Base-by-base conservation (phyloP, 2,888 invertebrate genomes). In the Tetragonula carbonaria region DNA sequence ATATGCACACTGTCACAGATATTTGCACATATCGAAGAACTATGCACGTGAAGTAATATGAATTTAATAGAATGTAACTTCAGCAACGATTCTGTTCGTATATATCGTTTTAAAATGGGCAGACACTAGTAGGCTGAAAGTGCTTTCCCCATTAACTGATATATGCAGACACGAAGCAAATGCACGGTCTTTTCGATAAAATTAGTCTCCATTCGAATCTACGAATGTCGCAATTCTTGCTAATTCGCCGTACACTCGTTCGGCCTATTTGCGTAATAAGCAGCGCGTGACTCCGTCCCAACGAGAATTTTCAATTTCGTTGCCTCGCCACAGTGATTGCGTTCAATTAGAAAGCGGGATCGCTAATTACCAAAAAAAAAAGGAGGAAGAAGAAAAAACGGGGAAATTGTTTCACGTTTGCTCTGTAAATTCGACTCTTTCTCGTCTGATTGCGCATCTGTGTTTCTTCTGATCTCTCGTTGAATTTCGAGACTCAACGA, bases 221-320 rank as follows among this genome's bases (percentile, higher is more conserved):
- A 33, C 11, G 8, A 28, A 62, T 62, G 21, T 13, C 63, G 23
- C 28, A 18, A 11, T 38, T 62, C 55, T 51, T 59, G 77, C 55
- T 72, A 72, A 80, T 77, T 80, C 66, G 38, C 28, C n/a, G 38
- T 45, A 8, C 51, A 28, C 71, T 59, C 57, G 53, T 51, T 62
- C 74, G 16, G 74, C 21, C 59, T 70, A 63, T 74, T 79, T 63
- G 79, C 70, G 75, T 70, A 80, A 75, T 80, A 63, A 57, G 59
- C 63, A 55, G 23, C 50, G 65, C 70, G 18, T 66, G 28, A 21
- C 73, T 14, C 13, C 21, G 66, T 57, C 50, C 4, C 28, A 16
- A 16, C 63, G 50, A 63, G 50, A 72, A 65, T 33, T 70, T 75
- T 80, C 75, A 70, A 55, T 79, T 79, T 68, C 55, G 68, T 74